Evolutionary conservation across 2,113 vertebrate genomes (phyloP).

Genomic region (Pseudorectes ferrugineus): DNA sequence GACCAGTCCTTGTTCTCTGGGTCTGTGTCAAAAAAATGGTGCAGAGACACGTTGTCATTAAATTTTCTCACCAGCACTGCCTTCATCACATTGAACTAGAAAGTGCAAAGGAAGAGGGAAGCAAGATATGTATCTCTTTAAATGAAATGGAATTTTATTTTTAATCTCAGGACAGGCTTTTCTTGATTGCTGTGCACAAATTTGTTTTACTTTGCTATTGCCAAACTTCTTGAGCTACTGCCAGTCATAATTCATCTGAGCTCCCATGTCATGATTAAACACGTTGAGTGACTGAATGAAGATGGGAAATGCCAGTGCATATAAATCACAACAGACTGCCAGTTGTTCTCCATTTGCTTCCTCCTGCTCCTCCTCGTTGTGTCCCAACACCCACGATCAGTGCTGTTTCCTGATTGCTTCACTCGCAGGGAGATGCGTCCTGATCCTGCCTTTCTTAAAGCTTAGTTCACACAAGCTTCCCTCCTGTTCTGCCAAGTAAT

Average conservation of each 20-base stretch:
- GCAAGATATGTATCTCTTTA: neutral
- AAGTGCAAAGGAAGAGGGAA: neutral
- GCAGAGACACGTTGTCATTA: neutral
- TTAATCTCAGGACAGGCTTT: neutral
- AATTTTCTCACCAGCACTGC: neutral
- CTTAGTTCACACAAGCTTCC: neutral
- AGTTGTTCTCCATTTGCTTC: constrained; percentile 25
- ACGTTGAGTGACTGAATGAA: neutral
- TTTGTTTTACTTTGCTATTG: neutral
- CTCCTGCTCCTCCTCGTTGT: neutral
- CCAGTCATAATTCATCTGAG: neutral
- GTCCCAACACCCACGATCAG: neutral
- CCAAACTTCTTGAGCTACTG: constrained; percentile 16
- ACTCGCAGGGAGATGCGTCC: neutral
- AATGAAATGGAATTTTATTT: neutral
- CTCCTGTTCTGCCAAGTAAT: neutral
- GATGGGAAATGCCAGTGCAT: neutral
- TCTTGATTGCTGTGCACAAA: neutral
- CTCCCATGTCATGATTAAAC: neutral
- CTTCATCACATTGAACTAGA: neutral
- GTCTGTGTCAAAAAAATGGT: neutral
- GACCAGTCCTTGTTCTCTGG: neutral
- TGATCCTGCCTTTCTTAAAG: neutral
- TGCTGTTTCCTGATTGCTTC: neutral
- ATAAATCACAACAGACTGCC: constrained; percentile 10